Conservation (phyloP, 2,113 vertebrate species). For the Phalacrocorax brasilianus region DNA sequence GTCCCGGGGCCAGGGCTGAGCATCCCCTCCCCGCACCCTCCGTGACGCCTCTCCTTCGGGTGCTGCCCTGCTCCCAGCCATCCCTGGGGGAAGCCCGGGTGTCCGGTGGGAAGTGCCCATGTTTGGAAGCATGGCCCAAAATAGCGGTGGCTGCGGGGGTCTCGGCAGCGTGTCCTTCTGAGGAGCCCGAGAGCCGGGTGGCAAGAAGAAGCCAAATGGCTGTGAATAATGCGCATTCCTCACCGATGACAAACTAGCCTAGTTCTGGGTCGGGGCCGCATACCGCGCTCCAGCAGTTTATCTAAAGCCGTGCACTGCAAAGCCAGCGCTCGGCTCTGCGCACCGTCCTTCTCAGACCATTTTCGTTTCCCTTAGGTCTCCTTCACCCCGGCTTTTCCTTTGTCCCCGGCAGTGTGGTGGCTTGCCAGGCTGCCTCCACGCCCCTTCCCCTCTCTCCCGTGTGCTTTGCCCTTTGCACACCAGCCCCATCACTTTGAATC, state of each 20-base stretch:
- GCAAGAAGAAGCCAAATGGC: background rate
- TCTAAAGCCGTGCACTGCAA: background rate
- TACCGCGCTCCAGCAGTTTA: background rate
- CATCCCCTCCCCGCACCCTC: too few species aligned
- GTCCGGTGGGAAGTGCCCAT: background rate
- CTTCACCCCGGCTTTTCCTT: background rate
- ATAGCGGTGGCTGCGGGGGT: background rate
- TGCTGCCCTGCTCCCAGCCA: background rate
- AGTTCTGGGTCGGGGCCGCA: background rate
- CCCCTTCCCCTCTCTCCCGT: background rate
- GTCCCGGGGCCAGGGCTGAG: background rate
- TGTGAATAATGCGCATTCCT: constrained; percentile 49
- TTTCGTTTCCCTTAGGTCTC: background rate
- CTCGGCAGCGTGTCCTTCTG: background rate
- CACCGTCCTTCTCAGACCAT: background rate
- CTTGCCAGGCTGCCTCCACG: background rate
- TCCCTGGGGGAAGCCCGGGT: background rate
- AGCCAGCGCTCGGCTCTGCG: background rate
- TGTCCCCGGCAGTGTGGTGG: accelerated
- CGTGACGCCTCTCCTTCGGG: background rate
- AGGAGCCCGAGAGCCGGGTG: background rate
- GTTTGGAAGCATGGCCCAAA: constrained; percentile 28
- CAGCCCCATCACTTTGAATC: accelerated
- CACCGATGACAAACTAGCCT: background rate
- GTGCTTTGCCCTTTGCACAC: background rate